Evolutionary conservation across 2,113 vertebrate genomes (phyloP).

Genomic region (Pao palembangensis): DNA sequence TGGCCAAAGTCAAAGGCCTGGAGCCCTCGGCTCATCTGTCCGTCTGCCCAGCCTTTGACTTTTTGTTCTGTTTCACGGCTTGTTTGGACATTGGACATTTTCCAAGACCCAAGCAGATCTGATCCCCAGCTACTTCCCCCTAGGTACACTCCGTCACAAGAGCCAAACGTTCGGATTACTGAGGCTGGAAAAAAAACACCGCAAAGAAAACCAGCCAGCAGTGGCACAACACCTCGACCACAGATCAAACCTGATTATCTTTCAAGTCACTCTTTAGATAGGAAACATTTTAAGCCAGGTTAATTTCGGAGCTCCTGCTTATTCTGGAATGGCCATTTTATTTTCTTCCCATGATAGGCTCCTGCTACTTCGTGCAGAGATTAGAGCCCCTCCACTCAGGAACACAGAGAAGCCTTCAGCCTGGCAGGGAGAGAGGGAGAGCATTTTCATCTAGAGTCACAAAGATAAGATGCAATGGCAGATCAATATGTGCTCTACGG

Average conservation of each 20-base stretch:
- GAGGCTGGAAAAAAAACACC: constrained; percentile 27
- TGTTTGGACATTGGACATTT: constrained; percentile 62
- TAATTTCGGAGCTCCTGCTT: constrained; percentile 46
- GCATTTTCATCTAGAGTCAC: constrained; percentile 77
- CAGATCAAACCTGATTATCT: constrained; percentile 47
- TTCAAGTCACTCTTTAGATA: constrained; percentile 40
- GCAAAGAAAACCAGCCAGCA: constrained; percentile 14
- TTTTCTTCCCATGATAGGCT: constrained; percentile 56
- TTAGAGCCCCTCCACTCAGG: constrained; percentile 73
- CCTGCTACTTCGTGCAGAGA: constrained; percentile 69
- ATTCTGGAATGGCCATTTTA: constrained; percentile 37
- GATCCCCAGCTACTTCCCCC: constrained; percentile 60
- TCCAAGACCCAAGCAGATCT: constrained; percentile 60
- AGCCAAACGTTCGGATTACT: constrained; percentile 62
- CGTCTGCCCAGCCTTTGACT: constrained; percentile 59
- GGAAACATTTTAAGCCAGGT: constrained; percentile 30
- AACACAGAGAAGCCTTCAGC: constrained; percentile 69
- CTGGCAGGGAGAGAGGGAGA: constrained; percentile 55
- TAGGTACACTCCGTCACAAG: constrained; percentile 56
- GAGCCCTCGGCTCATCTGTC: constrained; percentile 62
- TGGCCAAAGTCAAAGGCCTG: constrained; percentile 67
- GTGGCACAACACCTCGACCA: constrained; percentile 14
- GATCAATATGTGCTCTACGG: constrained; percentile 71
- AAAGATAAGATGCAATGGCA: constrained; percentile 77
- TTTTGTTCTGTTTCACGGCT: constrained; percentile 48